These are phyloP conservation scores for Pipistrellus kuhlii DNA, from an alignment of 2,797 vertebrate genomes.

Conservation along the genomic window DNA sequence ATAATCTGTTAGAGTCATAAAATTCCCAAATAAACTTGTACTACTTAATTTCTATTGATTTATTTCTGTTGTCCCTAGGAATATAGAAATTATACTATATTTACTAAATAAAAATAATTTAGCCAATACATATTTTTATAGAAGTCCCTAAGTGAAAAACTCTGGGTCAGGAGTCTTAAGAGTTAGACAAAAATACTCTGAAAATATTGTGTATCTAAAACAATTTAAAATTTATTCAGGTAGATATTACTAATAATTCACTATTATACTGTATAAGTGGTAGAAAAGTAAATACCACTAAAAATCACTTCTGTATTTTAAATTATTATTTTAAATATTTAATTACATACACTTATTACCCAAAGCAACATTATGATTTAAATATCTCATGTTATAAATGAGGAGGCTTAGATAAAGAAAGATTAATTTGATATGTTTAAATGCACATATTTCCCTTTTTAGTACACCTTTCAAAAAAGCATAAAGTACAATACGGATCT, in stretches of 20 bases:
- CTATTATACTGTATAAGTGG: neutral
- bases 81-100: neutral
- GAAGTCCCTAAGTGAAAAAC: neutral
- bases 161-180: neutral
- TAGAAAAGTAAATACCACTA: neutral
- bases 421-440: neutral
- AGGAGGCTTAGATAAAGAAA: neutral
- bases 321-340: constrained; percentile 5
- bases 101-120: neutral
- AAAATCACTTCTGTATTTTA: neutral
- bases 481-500: neutral
- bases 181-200: neutral
- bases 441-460: neutral
- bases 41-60: neutral
- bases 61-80: neutral
- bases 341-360: neutral
- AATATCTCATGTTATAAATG: neutral
- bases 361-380: neutral
- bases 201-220: neutral
- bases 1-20: neutral
- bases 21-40: neutral
- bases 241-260: neutral
- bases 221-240: neutral
- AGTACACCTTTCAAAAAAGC: neutral
- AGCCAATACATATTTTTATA: neutral